phyloP scores from a whole-genome alignment of 1,140 invertebrate species.

The Solenopsis fugax region DNA sequence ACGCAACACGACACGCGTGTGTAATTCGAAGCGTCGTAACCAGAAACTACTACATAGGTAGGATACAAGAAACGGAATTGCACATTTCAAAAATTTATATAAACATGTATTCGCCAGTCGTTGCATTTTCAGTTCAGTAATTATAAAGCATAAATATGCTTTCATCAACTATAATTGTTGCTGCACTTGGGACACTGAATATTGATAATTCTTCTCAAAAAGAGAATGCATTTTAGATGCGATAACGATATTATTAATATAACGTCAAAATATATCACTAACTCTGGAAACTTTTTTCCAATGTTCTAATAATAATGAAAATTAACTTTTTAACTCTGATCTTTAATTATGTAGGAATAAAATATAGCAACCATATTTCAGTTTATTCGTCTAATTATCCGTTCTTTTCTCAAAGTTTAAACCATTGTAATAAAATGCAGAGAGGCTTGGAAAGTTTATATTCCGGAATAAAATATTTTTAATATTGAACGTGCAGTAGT shows the following conservation, averaged over 20 bases:
- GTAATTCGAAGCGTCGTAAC: constrained; percentile 58
- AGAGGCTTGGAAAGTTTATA: neutral
- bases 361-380: neutral
- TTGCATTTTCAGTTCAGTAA: neutral
- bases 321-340: constrained; percentile 3
- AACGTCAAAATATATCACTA: neutral
- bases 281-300: neutral
- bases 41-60: constrained; percentile 26
- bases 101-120: neutral
- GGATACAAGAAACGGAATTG: constrained; percentile 27
- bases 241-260: neutral
- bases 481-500: neutral
- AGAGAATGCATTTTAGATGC: neutral
- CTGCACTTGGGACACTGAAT: neutral
- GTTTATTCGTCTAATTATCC: neutral
- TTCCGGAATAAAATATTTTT: neutral
- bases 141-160: neutral
- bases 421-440: neutral
- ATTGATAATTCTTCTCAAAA: neutral
- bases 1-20: constrained; percentile 47
- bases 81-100: constrained; percentile 21
- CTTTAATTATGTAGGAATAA: neutral
- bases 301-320: neutral
- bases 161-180: neutral
- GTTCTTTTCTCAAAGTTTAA: constrained; percentile 11